Evolutionary conservation across 2,888 invertebrate species (phyloP), one percentile per base, ranked within the genome.

Genomic region (Xanthorhoe designata): DNA sequence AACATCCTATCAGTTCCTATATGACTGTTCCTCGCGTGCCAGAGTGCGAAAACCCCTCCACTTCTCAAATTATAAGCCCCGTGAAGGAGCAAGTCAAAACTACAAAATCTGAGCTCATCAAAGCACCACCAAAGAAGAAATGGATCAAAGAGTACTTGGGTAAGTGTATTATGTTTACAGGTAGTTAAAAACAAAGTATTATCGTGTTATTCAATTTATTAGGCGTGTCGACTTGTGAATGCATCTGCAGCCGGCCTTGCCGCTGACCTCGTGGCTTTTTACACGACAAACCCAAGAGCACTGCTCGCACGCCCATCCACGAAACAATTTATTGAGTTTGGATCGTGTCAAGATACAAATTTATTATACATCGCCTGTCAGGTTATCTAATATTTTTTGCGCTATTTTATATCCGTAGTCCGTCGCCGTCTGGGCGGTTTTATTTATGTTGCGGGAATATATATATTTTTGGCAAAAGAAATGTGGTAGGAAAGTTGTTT

Each of bases 91-190:
- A 86, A 70, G 64, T 71, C 17, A 86, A 82, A 75, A 84, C 86
- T 51, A 73, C 78, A 72, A 64, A 68, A 64, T 75, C 80, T 72
- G 88, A 80, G 71, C 77, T 88, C 57, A 82, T 83, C 24, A 80
- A 84, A 66, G 94, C 95, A 45, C 95, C 96, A 62, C 96, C 96
- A 51, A 96, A 96, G 90, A 96, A 96, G 92, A 96, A 96, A 85
- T 96, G 96, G 96, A 96, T 96, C 73, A 95, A 94, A 78, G 95
- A 95, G 82, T 96, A 95, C 84, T 88, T 95, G 77, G 94, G 94
- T 91, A 87, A 95, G 95, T 89, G 65, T 52, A n/a, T 45, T 45
- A 45, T 45, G 6, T 45, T 45, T 42, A 42, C 47, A 42, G 9
- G 17, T 57, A 49, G 18, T 51, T 52, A 24, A 32, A 18, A 38